Conservation (phyloP, 2,888 invertebrate species). For the Ophion slaviceki region DNA sequence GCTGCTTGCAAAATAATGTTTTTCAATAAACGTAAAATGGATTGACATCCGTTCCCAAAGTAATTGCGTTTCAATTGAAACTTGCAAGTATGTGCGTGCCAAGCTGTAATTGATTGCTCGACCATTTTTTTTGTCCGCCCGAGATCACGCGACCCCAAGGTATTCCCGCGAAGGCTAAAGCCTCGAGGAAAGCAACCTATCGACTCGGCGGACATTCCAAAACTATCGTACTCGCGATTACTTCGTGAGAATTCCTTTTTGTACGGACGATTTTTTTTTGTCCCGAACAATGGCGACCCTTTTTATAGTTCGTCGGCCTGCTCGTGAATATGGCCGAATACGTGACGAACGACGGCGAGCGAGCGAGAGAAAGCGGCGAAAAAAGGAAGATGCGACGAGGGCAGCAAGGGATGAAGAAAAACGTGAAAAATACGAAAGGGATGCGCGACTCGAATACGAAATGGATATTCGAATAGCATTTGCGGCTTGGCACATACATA, state of each 20-base stretch:
- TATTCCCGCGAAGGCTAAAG: background rate
- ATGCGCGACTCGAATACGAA: slow-evolving; percentile 75
- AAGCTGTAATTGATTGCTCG: background rate
- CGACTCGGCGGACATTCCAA: background rate
- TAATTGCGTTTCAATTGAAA: background rate
- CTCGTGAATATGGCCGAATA: slow-evolving; percentile 1
- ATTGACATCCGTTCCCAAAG: background rate
- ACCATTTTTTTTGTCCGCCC: background rate
- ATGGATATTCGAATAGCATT: slow-evolving; percentile 67
- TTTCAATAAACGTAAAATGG: too few relatives aligned
- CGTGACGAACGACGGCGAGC: slow-evolving; percentile 12
- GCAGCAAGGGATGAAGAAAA: slow-evolving; percentile 38
- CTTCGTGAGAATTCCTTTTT: background rate
- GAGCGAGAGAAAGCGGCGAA: background rate
- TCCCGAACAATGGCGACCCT: background rate
- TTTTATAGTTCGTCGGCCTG: background rate
- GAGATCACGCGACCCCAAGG: background rate
- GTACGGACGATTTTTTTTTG: background rate
- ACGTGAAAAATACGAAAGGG: slow-evolving; percentile 67
- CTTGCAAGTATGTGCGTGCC: background rate
- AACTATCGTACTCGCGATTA: background rate
- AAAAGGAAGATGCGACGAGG: background rate
- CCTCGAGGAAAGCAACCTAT: background rate
- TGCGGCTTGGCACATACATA: slow-evolving; percentile 41
- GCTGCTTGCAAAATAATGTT: too few relatives aligned